phyloP scores from a whole-genome alignment of 1,140 invertebrate genomes.

The Mya arenaria region DNA sequence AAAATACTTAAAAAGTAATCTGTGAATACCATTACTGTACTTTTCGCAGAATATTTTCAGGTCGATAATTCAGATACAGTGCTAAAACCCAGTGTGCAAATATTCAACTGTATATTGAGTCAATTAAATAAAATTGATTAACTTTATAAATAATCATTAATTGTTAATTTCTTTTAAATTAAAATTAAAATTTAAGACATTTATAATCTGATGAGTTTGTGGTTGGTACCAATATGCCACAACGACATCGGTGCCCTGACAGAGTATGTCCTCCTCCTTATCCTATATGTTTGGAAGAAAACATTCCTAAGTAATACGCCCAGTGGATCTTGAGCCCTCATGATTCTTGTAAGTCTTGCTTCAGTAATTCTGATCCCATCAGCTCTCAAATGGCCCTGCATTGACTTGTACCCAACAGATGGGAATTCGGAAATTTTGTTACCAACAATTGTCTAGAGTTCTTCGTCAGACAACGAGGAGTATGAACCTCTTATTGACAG shows the following conservation, averaged over 20 bases:
- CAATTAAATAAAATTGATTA: too few relatives aligned
- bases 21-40: too few relatives aligned
- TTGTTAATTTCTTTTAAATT: too few relatives aligned
- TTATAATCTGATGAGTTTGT: constrained; percentile 37
- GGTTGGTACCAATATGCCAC: constrained; percentile 36
- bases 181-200: too few relatives aligned
- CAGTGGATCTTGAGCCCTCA: constrained; percentile 28
- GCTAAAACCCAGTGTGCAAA: too few relatives aligned
- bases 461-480: constrained; percentile 29
- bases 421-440: constrained; percentile 18
- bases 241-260: constrained; percentile 27
- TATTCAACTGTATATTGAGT: too few relatives aligned
- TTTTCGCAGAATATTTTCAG: too few relatives aligned
- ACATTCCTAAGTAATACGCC: constrained; percentile 31
- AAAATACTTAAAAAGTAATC: too few relatives aligned
- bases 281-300: constrained; percentile 38
- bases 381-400: constrained; percentile 14
- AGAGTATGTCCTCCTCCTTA: constrained; percentile 21
- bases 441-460: constrained; percentile 16
- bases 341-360: constrained; percentile 18
- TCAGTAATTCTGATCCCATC: constrained; percentile 31
- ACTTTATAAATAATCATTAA: too few relatives aligned
- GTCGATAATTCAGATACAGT: too few relatives aligned
- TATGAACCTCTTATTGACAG: constrained; percentile 21
- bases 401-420: constrained; percentile 7